Conservation (phyloP, 1,140 invertebrate species). For the Aphis craccivora region DNA sequence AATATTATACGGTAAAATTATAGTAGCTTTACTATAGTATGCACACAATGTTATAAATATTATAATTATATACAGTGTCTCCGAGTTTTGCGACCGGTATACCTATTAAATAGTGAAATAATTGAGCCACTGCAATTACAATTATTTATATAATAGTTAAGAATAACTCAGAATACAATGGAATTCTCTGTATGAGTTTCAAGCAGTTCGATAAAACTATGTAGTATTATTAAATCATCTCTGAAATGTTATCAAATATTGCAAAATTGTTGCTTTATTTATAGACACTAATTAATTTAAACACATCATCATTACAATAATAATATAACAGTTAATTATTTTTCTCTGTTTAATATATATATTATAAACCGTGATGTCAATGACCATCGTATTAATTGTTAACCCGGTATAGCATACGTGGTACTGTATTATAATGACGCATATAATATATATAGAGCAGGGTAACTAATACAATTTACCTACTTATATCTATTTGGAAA, state of each 20-base stretch:
- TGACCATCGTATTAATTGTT: background rate
- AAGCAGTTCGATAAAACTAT: background rate
- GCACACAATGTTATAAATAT: background rate
- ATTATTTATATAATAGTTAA: background rate
- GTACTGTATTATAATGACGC: background rate
- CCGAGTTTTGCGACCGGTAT: background rate
- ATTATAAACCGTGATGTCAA: background rate
- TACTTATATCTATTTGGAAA: background rate
- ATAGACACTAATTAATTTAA: constrained; percentile 19
- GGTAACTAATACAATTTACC: background rate
- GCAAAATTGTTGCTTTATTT: constrained; percentile 14
- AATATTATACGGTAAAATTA: too few relatives aligned
- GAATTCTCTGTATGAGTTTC: background rate
- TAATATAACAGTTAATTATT: constrained; percentile 9
- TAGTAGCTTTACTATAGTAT: background rate
- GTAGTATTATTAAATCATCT: background rate
- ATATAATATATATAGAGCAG: background rate
- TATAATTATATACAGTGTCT: background rate
- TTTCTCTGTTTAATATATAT: background rate
- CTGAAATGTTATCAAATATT: background rate
- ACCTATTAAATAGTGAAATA: background rate
- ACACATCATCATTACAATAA: background rate
- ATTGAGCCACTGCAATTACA: background rate
- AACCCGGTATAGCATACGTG: background rate
- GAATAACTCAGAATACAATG: background rate